Base-by-base conservation (phyloP, 2,888 invertebrate species). In the Carterocephalus palaemon region DNA sequence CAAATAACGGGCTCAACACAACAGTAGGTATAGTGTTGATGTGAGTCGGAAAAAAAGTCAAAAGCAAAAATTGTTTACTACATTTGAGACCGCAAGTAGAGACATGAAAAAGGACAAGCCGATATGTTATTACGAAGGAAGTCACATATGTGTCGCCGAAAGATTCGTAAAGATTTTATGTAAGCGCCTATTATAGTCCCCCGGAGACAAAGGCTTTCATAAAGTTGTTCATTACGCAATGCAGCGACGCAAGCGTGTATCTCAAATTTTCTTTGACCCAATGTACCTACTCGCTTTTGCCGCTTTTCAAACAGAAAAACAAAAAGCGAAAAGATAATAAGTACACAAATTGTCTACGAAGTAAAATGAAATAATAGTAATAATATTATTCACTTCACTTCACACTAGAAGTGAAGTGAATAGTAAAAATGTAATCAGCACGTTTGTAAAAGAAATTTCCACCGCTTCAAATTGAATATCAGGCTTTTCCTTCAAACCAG, bases 281-380 rank as follows among this genome's bases (percentile, higher is more conserved):
- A n/a, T 26, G 6, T 15, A 20, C 17, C 20, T 34, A n/a, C 19
- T 6, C 13, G 6, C 8, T 46, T 43, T 43, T 46, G 16, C 48
- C 17, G 32, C 37, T 9, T 47, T 36, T 45, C 22, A 20, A 46
- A 56, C 37, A 48, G 23, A 32, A 53, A 59, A 38, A 17, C 23
- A 23, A 24, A 16, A 36, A 19, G 6, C 19, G 26, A 6, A 31
- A n/a, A n/a, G n/a, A n/a, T n/a, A n/a, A n/a, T n/a, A n/a, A n/a
- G n/a, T n/a, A n/a, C n/a, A n/a, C n/a, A n/a, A n/a, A n/a, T n/a
- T n/a, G n/a, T n/a, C n/a, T n/a, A n/a, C n/a, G n/a, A n/a, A n/a
- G n/a, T n/a, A n/a, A n/a, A n/a, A n/a, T n/a, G n/a, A n/a, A n/a
- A n/a, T n/a, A n/a, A n/a, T n/a, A n/a, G n/a, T n/a, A n/a, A n/a